phyloP scores from a whole-genome alignment of 1,140 invertebrate genomes.

The Scaptodrosophila lebanonensis region DNA sequence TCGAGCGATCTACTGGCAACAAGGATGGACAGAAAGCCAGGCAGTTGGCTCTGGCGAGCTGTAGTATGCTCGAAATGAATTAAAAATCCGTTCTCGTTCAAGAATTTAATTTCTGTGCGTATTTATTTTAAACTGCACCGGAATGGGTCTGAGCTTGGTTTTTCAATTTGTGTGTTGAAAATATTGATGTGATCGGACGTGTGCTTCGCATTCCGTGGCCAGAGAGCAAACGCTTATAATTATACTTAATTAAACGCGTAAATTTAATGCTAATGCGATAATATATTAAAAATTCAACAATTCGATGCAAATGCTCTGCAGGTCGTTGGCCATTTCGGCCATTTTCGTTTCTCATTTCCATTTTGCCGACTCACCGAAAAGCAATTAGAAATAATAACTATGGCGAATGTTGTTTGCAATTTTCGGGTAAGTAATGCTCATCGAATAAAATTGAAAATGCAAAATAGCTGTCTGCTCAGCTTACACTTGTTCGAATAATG shows the following conservation, averaged over 20 bases:
- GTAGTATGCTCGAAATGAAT: too few relatives aligned
- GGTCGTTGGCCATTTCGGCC: conserved; percentile 8
- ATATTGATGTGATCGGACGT: too few relatives aligned
- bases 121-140: too few relatives aligned
- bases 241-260: conserved; percentile 33
- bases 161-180: too few relatives aligned
- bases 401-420: conserved; percentile 40
- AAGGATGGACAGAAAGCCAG: too few relatives aligned
- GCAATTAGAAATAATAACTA: conserved; percentile 66
- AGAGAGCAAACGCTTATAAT: conserved; percentile 1
- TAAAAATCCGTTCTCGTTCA: too few relatives aligned
- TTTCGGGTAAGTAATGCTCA: conserved; percentile 41
- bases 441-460: conserved; percentile 28
- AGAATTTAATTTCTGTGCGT: too few relatives aligned
- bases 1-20: too few relatives aligned
- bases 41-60: too few relatives aligned
- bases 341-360: conserved; percentile 19
- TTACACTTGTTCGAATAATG: conserved; percentile 6
- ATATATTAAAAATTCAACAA: conserved; percentile 46
- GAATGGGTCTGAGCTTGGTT: too few relatives aligned
- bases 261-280: conserved; percentile 38
- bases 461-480: too few relatives aligned
- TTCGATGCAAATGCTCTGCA: conserved; percentile 8
- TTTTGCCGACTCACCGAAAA: conserved; percentile 22
- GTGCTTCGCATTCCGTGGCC: too few relatives aligned